Base-by-base conservation (phyloP, 2,888 invertebrate species). In the Acrobasis suavella region DNA sequence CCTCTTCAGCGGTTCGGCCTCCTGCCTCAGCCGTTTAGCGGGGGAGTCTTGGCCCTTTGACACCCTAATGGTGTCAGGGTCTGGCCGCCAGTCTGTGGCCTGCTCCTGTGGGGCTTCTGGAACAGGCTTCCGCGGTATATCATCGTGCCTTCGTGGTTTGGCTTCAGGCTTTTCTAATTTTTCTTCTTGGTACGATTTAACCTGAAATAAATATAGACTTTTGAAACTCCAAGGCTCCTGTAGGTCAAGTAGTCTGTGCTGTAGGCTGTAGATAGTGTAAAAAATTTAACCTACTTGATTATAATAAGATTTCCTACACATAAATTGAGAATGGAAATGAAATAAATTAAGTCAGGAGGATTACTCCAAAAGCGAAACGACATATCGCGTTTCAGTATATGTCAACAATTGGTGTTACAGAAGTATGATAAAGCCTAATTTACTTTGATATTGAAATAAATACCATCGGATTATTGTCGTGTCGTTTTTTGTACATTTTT, bases 1-100 rank as follows among this genome's bases (percentile, higher is more conserved):
- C 58, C 91, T 81, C 67, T 91, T 91, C 56, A 92, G 64, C 0
- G 92, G 92, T 64, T 92, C 92, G 0, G 91, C 92, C 66, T 92
- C 92, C 17, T 91, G 92, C 50, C 85, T 74, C n/a, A 91, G 67
- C 62, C 92, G 80, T 67, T 90, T 92, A 0, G 89, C 88, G 0
- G 92, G 92, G 0, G 92, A 91, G 10, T 91, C 92, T 56, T 88
- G 91, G 1, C 77, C 72, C 66, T 89, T 90, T 0, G 82, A 67
- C 9, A 89, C 86, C 60, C 90, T 77, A 37, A 91, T 89, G 0
- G 91, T 89, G 64, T 92, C 92, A 32, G 92, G 91, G 42, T 88
- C 91, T 42, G 92, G 90, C 70, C 85, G 87, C 78, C 87, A 88
- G 0, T 56, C 17, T 8, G 80, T 32, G 32, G 32, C 32, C 32